Base-by-base conservation (phyloP, 2,888 invertebrate genomes). In the Leptinotarsa rubiginosa region DNA sequence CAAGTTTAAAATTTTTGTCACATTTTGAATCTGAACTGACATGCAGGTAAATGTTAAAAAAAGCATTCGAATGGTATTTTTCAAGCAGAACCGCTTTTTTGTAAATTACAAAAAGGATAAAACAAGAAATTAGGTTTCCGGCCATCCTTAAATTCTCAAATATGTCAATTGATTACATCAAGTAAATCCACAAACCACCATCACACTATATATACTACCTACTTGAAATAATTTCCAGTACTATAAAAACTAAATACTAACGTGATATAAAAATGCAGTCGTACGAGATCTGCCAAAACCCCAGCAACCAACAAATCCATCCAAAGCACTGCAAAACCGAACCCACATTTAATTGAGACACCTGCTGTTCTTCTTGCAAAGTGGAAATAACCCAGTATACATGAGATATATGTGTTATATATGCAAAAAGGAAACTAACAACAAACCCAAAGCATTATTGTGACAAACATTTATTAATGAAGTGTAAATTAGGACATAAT, bases 391-490 rank as follows among this genome's bases (percentile, higher is more conserved):
- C 73, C 70, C 73, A 47, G 72, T 79, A 75, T 69, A 75, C 47
- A 65, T 70, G 70, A 73, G 50, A 75, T 20, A 69, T 56, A 56
- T 83, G 85, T 86, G 85, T 74, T 74, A 74, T 75, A 65, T 73
- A 74, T 74, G 75, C 75, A 75, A 84, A 85, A 82, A 86, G 86
- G 85, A 85, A 85, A 87, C 86, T 87, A 87, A 88, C 87, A 87
- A 87, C 87, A 88, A 87, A 87, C 87, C 88, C 87, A 87, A 87
- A 87, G 87, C 87, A 88, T 87, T 87, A 88, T 87, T 87, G 87
- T 87, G 87, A 88, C 87, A 87, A 87, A 88, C 87, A 88, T 88
- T 88, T 88, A 87, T 88, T 87, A 87, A 85, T 87, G 84, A 86
- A 87, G 87, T 87, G 87, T 87, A 85, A 86, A 86, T 86, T 87